phyloP scores from a whole-genome alignment of 23 tunicate species.

The Styela clava region DNA sequence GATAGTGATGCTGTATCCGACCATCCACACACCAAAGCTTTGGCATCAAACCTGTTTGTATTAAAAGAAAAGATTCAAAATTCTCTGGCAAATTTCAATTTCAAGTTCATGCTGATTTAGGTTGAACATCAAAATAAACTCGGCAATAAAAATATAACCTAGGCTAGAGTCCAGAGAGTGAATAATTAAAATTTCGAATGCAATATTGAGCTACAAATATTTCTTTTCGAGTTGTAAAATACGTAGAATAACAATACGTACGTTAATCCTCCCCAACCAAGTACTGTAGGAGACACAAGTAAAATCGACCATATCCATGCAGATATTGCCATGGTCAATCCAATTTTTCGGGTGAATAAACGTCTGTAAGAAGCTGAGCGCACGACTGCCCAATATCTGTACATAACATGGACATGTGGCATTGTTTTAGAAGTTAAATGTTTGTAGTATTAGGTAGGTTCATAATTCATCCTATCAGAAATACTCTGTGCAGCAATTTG shows the following conservation, averaged over 20 bases:
- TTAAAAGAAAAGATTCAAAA: too few species aligned
- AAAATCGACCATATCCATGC: slow-evolving; percentile 54
- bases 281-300: slow-evolving; percentile 30
- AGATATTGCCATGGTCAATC: slow-evolving; percentile 28
- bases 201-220: too few species aligned
- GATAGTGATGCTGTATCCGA: slow-evolving; percentile 4
- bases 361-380: slow-evolving; percentile 25
- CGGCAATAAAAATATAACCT: too few species aligned
- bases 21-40: slow-evolving; percentile 19
- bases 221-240: too few species aligned
- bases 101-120: too few species aligned
- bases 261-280: slow-evolving; percentile 53
- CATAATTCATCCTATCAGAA: too few species aligned
- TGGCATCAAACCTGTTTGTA: slow-evolving; percentile 11
- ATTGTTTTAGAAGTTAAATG: neutral
- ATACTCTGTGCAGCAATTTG: too few species aligned
- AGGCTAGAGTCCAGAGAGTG: too few species aligned
- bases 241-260: too few species aligned
- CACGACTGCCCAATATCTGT: slow-evolving; percentile 70
- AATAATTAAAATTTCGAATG: too few species aligned
- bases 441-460: neutral
- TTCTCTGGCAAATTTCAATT: too few species aligned
- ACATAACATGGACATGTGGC: neutral
- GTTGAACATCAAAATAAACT: too few species aligned
- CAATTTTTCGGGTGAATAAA: slow-evolving; percentile 27